Evolutionary conservation across 2,797 vertebrate species (phyloP).

Genomic region (Anomalospiza imberbis): DNA sequence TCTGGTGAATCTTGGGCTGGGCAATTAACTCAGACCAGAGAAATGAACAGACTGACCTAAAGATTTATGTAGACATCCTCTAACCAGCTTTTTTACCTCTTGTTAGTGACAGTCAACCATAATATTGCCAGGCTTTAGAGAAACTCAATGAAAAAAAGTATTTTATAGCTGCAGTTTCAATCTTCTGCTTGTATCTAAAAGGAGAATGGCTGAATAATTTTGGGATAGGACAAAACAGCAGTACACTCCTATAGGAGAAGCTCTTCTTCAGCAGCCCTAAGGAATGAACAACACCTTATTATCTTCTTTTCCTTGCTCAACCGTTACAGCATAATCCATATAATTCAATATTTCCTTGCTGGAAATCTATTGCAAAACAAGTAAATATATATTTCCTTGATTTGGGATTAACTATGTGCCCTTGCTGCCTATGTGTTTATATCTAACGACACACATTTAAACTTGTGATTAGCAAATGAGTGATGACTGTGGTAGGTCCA

Average conservation of each 20-base stretch:
- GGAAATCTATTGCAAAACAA: not conserved
- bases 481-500: not conserved
- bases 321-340: not conserved
- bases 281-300: not conserved
- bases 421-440: fast-evolving
- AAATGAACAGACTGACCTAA: not conserved
- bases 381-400: not conserved
- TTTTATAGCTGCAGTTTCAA: not conserved
- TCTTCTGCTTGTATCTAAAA: not conserved
- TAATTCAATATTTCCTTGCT: not conserved
- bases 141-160: not conserved
- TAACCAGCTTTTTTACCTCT: not conserved
- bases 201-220: not conserved
- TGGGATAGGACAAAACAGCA: not conserved
- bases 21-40: not conserved
- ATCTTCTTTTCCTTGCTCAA: not conserved
- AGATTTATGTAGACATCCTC: not conserved
- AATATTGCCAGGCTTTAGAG: not conserved
- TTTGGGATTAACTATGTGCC: not conserved
- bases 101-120: not conserved
- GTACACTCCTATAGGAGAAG: not conserved
- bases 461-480: not conserved
- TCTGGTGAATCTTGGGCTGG: not conserved
- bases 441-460: not conserved
- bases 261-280: not conserved